Evolutionary conservation across 2,888 invertebrate genomes (phyloP).

Genomic region (Acronicta psi): DNA sequence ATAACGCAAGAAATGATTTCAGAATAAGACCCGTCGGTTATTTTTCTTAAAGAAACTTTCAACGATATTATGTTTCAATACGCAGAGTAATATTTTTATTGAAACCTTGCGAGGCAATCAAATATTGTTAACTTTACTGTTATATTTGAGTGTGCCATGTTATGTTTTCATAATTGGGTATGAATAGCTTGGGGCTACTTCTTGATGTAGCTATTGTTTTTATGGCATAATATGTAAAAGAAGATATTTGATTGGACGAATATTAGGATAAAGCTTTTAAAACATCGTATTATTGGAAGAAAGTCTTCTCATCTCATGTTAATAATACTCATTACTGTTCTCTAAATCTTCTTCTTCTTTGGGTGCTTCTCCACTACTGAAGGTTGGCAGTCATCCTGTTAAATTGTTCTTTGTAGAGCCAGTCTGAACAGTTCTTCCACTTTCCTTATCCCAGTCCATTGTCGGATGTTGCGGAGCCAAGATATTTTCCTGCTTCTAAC

Average conservation of each 20-base stretch:
- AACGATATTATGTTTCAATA: slow-evolving; percentile 51
- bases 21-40: slow-evolving; percentile 12
- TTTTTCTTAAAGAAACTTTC: slow-evolving; percentile 36
- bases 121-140: slow-evolving; percentile 23
- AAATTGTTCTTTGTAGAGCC: too few relatives aligned
- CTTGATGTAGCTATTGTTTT: neutral
- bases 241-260: neutral
- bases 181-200: slow-evolving; percentile 24
- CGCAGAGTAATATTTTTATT: slow-evolving; percentile 28
- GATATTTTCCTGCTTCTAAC: too few relatives aligned
- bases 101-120: slow-evolving; percentile 31
- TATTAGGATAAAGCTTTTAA: neutral
- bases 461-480: too few relatives aligned
- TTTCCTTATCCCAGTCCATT: too few relatives aligned
- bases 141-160: slow-evolving; percentile 45
- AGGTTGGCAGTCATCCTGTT: too few relatives aligned
- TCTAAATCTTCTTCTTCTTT: too few relatives aligned
- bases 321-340: too few relatives aligned
- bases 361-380: too few relatives aligned
- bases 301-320: too few relatives aligned
- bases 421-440: too few relatives aligned
- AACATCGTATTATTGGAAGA: too few relatives aligned
- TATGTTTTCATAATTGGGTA: slow-evolving; percentile 31
- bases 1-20: slow-evolving; percentile 12
- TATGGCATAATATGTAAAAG: neutral